phyloP scores from a whole-genome alignment of 1,140 invertebrate genomes.

The Homarus americanus region DNA sequence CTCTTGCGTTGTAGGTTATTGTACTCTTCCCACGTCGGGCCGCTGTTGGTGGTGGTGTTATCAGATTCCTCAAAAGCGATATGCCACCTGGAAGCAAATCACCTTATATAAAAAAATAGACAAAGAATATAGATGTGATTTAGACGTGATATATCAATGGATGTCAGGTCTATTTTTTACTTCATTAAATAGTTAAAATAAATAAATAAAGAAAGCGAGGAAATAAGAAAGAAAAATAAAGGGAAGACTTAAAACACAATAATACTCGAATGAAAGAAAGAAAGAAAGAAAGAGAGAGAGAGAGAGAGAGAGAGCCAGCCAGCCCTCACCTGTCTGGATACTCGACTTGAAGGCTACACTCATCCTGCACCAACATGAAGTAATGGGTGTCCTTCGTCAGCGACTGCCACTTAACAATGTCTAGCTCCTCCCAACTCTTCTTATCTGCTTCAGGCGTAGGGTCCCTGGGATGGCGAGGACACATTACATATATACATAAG shows the following conservation, averaged over 20 bases:
- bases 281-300: not conserved
- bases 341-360: conserved; percentile 6
- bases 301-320: not conserved
- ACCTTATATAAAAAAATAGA: too few relatives aligned
- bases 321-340: conserved; percentile 35
- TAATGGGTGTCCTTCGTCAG: not conserved
- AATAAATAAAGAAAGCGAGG: not conserved
- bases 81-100: conserved; percentile 42
- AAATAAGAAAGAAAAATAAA: not conserved
- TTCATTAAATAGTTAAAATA: too few relatives aligned
- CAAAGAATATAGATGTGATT: too few relatives aligned
- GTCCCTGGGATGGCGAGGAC: not conserved
- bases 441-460: conserved; percentile 25
- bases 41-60: not conserved
- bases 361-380: conserved; percentile 42
- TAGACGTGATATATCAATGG: too few relatives aligned
- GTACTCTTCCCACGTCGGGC: not conserved
- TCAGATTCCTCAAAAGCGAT: conserved; percentile 33
- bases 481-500: not conserved
- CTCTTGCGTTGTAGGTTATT: not conserved
- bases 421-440: not conserved
- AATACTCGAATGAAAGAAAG: not conserved
- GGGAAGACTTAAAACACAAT: not conserved
- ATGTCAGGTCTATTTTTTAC: not conserved
- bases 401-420: conserved; percentile 25